Base-by-base conservation (phyloP, 2,113 vertebrate species). In the Ictalurus punctatus region DNA sequence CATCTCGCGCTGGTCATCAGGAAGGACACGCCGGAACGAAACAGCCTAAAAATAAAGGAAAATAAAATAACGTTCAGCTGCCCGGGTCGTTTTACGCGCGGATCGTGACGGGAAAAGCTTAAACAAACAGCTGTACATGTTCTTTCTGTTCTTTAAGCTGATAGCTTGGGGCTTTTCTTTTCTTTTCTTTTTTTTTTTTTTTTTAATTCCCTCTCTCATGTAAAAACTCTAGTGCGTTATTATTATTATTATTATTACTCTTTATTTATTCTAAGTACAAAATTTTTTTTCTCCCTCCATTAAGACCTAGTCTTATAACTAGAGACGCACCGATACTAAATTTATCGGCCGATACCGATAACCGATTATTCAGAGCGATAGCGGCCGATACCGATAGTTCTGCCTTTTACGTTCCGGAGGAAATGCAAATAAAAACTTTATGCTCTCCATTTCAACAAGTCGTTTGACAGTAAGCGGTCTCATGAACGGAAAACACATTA, bases 21-120 rank as follows among this genome's bases (percentile, higher is more conserved):
- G 88, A 92, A 92, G 92, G 92, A 90, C 92, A 88, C 67, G 83
- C 56, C 69, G 21, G 63, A 89, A 58, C 83, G 85, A 69, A 88
- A 87, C 61, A 67, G 61, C 54, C 52, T 87, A 71, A 79, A 74
- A 88, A 89, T 30, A 52, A 52, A n/a, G 61, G 54, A 67, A 67
- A 69, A 76, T 69, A 85, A 27, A 82, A 56, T 82, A 58, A 78
- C 83, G 86, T 61, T 74, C 2, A 89, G 74, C 40, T 71, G n/a
- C 58, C 23, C 44, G 79, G 69, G 44, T 52, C 73, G 76, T 80
- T 61, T 25, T 56, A 84, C n/a, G 65, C 79, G 16, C 56, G 23
- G 58, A n/a, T 14, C 44, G 44, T 58, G 59, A 58, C 17, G 14
- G 14, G 16, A 61, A 59, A 89, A 74, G 63, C 58, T 71, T 73